Percentiles rank a stretch among this genome's conserved stretches.
phyloP scores from a whole-genome alignment of 2,113 vertebrate genomes.

The Bubo scandiacus region DNA sequence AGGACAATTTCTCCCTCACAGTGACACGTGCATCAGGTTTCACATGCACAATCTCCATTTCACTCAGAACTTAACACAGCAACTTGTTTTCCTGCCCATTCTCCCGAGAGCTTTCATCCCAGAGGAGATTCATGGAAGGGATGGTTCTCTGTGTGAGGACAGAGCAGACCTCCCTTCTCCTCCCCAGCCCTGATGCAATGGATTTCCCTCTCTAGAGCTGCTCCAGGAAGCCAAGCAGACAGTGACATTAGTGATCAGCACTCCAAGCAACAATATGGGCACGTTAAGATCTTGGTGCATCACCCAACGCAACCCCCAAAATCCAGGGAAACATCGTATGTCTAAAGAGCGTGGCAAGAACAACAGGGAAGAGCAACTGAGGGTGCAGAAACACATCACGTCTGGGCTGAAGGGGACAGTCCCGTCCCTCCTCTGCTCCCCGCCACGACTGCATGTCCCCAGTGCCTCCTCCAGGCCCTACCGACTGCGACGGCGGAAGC shows the following conservation, averaged over 20 bases:
- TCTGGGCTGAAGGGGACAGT: not conserved
- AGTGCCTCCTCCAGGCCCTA: not conserved
- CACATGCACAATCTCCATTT: not conserved
- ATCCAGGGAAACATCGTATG: not conserved
- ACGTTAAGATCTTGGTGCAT: not conserved
- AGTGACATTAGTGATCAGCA: not conserved
- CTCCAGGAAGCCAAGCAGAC: not conserved
- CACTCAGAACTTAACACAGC: not conserved
- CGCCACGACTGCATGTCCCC: fast-evolving
- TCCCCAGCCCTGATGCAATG: not conserved
- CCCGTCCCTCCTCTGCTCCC: not conserved
- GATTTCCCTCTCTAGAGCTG: not conserved
- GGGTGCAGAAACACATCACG: not conserved
- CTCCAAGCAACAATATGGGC: not conserved
- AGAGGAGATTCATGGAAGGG: not conserved
- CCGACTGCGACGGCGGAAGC: fast-evolving
- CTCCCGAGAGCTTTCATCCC: not conserved
- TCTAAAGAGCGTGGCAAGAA: not conserved
- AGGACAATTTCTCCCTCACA: not conserved
- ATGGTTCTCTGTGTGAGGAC: not conserved
- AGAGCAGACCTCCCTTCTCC: not conserved
- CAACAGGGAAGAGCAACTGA: not conserved
- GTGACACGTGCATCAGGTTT: not conserved
- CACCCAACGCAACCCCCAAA: not conserved
- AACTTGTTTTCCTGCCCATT: not conserved